Conservation (phyloP, 2,797 vertebrate genomes). For the Pseudochirops corinnae region DNA sequence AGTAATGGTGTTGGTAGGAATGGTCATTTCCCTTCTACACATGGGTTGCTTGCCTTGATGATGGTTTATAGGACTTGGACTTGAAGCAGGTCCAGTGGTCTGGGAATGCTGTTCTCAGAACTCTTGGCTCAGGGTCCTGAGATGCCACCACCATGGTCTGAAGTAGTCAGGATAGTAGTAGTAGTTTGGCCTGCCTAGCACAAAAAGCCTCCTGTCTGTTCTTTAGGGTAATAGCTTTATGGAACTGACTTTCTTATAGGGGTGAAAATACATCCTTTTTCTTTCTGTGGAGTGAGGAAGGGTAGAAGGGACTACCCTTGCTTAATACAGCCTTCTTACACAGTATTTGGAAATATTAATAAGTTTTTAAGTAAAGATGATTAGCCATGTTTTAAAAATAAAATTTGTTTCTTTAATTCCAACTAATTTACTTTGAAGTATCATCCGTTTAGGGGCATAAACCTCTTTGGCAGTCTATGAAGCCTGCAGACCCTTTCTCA, state of each 20-base stretch:
- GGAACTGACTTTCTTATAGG: neutral
- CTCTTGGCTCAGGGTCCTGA: neutral
- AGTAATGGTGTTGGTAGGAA: neutral
- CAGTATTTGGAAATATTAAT: neutral
- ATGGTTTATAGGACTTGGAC: neutral
- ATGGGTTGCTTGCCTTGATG: neutral
- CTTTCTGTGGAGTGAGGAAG: neutral
- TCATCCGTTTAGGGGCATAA: neutral
- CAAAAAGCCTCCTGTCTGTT: no score
- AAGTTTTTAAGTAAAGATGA: neutral
- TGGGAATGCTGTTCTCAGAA: neutral
- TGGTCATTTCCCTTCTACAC: neutral
- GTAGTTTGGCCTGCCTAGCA: neutral
- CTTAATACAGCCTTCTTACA: neutral
- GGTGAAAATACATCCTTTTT: neutral
- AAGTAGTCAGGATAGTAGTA: neutral
- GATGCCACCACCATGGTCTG: neutral
- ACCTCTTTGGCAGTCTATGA: neutral
- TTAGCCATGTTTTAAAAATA: neutral
- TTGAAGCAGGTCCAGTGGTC: neutral
- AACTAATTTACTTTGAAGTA: neutral
- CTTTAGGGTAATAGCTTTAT: neutral
- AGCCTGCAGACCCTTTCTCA: neutral
- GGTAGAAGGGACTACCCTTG: neutral
- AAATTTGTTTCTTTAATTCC: neutral